phyloP scores from a whole-genome alignment of 1,140 invertebrate genomes.

The Acyrthosiphon pisum region DNA sequence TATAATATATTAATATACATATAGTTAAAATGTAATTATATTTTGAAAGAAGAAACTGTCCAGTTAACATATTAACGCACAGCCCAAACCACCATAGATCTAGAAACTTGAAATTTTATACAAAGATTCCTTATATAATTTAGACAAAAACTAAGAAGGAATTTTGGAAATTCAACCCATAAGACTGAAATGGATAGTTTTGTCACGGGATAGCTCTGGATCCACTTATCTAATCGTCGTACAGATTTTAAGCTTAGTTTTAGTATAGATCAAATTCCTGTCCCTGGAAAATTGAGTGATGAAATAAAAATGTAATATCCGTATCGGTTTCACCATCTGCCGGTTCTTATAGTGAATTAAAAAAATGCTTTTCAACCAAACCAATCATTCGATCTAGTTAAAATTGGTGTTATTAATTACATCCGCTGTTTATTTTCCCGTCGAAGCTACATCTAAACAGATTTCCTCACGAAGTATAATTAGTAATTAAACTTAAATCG shows the following conservation, averaged over 20 bases:
- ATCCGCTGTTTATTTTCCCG: background rate
- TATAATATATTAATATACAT: too few species aligned
- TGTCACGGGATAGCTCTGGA: background rate
- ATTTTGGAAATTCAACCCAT: background rate
- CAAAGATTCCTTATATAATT: background rate
- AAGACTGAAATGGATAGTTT: background rate
- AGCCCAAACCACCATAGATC: background rate
- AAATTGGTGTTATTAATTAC: background rate
- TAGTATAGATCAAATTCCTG: background rate
- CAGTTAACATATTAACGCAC: background rate
- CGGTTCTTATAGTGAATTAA: too few species aligned
- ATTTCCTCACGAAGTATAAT: background rate
- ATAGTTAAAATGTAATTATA: too few species aligned
- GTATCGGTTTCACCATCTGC: too few species aligned
- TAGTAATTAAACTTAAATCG: too few species aligned
- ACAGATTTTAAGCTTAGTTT: background rate
- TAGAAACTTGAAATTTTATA: background rate
- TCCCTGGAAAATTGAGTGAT: too few species aligned
- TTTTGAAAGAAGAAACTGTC: background rate
- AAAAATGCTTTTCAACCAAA: background rate
- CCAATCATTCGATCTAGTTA: background rate
- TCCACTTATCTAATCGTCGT: background rate
- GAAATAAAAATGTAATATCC: too few species aligned
- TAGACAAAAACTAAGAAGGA: background rate
- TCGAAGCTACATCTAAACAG: background rate